Base-by-base conservation (phyloP, 2,888 invertebrate genomes). In the Tetranychus truncatus region DNA sequence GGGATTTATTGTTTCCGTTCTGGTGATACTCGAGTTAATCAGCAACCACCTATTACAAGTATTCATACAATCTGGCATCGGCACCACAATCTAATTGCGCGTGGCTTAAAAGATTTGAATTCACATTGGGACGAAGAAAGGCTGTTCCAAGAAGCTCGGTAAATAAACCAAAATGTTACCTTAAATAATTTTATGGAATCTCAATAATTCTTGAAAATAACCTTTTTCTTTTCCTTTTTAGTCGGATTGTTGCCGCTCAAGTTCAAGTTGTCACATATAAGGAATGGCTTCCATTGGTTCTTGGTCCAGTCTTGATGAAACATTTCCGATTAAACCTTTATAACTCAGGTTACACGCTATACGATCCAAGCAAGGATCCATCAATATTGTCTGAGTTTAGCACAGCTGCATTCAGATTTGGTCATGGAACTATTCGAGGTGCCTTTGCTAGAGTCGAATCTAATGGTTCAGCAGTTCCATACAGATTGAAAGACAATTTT, bases 391-490 rank as follows among this genome's bases (percentile, higher is more conserved):
- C 94, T 83, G 88, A 88, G 81, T 93, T 94, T 77, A 69, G 66
- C 0, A 85, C 89, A 0, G 88, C 92, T 0, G 90, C 89, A 0
- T 93, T 92, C 81, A 81, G 84, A 3, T 83, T 84, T 76, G 83
- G 83, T 1, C 84, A 84, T 78, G 72, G 34, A 18, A 45, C 75
- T 45, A 74, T 77, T 45, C 85, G 92, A 74, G 92, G 93, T 92
- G 0, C 91, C 80, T 86, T 94, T 76, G 92, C 92, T 0, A 86
- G 93, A 5, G 86, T 94, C 82, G 90, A 90, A 79, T 87, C 87
- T 6, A 87, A 86, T 76, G 92, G 82, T 66, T 82, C 90, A 80
- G 91, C 77, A 20, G 44, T 45, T n/a, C 18, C 74, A 20, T 77
- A 73, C 65, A 65, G 21, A 20, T 45, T 77, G 34, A 67, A 72